phyloP scores from a whole-genome alignment of 2,113 vertebrate species.

The Camelus dromedarius region DNA sequence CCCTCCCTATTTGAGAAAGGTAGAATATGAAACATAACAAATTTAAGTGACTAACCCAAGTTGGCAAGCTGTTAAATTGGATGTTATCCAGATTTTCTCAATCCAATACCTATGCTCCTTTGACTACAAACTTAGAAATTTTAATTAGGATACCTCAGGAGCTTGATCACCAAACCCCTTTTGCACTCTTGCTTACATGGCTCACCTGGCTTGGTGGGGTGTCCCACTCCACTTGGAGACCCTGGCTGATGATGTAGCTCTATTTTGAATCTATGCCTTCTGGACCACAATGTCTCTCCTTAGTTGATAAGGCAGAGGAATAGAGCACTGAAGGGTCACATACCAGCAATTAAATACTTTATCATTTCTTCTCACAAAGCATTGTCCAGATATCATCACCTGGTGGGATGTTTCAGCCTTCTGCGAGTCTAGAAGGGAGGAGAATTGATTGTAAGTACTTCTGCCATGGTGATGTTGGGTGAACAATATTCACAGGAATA shows the following conservation, averaged over 20 bases:
- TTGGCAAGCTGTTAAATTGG: neutral
- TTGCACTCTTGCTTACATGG: neutral
- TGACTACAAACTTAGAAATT: neutral
- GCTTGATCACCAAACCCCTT: neutral
- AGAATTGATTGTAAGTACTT: neutral
- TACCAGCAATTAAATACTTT: neutral
- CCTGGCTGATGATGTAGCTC: neutral
- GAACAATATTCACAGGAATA: neutral
- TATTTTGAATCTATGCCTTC: neutral
- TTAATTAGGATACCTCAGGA: neutral
- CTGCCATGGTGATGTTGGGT: neutral
- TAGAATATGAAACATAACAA: neutral
- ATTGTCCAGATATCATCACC: neutral
- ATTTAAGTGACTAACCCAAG: neutral
- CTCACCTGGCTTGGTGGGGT: neutral
- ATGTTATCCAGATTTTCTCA: neutral
- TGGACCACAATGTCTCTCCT: neutral
- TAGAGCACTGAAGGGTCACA: neutral
- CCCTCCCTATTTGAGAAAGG: conserved; percentile 4
- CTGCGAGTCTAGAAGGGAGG: neutral
- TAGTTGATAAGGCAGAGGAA: neutral
- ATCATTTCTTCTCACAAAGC: neutral
- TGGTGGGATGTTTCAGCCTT: neutral
- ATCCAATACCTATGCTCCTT: neutral
- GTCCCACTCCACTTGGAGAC: neutral